Conservation (phyloP, 1,140 invertebrate genomes). For the Sycobia sp. region DNA sequence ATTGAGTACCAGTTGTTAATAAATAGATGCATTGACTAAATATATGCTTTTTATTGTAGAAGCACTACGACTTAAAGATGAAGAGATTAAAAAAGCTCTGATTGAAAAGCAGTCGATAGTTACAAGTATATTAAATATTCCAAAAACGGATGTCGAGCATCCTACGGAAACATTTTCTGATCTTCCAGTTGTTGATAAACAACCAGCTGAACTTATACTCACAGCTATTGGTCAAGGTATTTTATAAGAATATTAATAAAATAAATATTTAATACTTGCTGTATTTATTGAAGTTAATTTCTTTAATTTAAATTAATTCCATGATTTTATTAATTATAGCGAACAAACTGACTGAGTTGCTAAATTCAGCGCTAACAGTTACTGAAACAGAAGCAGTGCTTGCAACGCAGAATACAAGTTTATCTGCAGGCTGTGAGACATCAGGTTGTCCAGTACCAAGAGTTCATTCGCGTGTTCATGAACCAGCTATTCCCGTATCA, state of each 20-base stretch:
- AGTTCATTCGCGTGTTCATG: constrained; percentile 45
- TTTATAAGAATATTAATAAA: too few relatives aligned
- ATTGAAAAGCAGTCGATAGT: constrained; percentile 76
- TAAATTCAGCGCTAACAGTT: constrained; percentile 63
- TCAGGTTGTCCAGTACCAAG: constrained; percentile 45
- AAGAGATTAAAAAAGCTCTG: constrained; percentile 72
- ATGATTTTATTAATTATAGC: constrained; percentile 47
- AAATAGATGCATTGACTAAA: too few relatives aligned
- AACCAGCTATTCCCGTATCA: constrained; percentile 55
- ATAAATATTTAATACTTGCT: too few relatives aligned
- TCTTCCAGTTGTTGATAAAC: constrained; percentile 62
- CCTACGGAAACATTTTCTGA: constrained; percentile 70
- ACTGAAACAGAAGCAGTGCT: constrained; percentile 63
- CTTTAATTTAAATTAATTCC: too few relatives aligned
- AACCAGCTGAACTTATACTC: constrained; percentile 72
- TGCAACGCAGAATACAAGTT: constrained; percentile 41
- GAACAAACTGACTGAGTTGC: constrained; percentile 60
- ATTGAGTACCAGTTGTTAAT: constrained; percentile 10
- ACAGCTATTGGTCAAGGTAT: constrained; percentile 75
- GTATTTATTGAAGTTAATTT: too few relatives aligned
- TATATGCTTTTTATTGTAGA: constrained; percentile 59
- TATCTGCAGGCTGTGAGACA: constrained; percentile 44
- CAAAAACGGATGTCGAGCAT: constrained; percentile 71
- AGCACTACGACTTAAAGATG: constrained; percentile 74
- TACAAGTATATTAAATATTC: constrained; percentile 77